Base-by-base conservation (phyloP, 2,888 invertebrate species). In the Agonopterix heracliana region DNA sequence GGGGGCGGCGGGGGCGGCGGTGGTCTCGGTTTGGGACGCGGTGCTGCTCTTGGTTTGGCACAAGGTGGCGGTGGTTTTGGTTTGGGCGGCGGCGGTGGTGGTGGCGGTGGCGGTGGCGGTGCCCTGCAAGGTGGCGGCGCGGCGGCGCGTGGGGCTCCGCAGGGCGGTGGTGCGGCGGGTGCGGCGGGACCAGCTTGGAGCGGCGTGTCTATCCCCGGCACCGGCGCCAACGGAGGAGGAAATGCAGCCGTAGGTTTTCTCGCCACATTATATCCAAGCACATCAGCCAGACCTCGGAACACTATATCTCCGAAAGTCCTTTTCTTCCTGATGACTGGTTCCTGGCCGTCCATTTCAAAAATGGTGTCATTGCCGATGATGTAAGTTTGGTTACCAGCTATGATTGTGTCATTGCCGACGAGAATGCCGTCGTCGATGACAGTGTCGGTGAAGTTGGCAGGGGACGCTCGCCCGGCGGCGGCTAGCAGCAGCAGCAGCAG, bases 261-360 rank as follows among this genome's bases (percentile, higher is more conserved):
- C 38, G 76, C 78, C 43, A 89, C 79, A 54, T 62, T 75, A 62
- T 89, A 89, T 2, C 89, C 89, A 12, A 89, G 71, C 51, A 81
- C 89, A 54, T 89, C 89, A 8, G 89, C 89, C n/a, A 89, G 63
- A 1, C 89, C 89, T 49, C 87, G 69, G 60, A 89, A 89, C 64
- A 89, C 86, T 54, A 89, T 71, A 48, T 89, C 87, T 7, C 89
- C 89, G 60, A 89, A 89, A 1, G 89, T 89, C 48, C 89, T 66
- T 61, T 89, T 89, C 71, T 80, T 81, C n/a, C 89, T 68, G 45
- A 88, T 83, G 34, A 88, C 66, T 9, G 83, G 78, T 44, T 77
- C 82, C 49, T 77, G 59, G 26, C 58, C 60, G 17, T 61, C 60
- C 0, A 54, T 42, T 1, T 59, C 61, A 1, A 51, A 50, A 9